Base-by-base conservation (phyloP, 2,888 invertebrate species). In the Habroteleia sp. region DNA sequence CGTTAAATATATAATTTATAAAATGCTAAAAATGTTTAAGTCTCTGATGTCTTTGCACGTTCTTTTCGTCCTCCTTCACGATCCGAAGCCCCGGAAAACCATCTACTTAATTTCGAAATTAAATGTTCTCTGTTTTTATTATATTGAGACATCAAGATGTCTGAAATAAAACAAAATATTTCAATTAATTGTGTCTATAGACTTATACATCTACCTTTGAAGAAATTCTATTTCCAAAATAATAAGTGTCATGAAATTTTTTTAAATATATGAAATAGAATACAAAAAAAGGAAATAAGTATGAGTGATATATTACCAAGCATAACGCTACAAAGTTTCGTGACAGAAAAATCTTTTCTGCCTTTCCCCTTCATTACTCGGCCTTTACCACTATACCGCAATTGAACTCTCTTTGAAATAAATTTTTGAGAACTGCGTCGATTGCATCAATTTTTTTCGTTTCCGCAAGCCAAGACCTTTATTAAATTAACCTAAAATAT, bases 341-440 rank as follows among this genome's bases (percentile, higher is more conserved):
- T 50, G 0, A 7, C 13, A 23, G 35, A 50, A 50, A 50, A 50
- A 31, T 31, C 8, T 50, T 35, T 35, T 23, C 35, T 50, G 2
- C 50, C 50, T n/a, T 35, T 35, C 1, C 50, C 50, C 14, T 50
- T 50, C 2, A 50, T n/a, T 11, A 23, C 13, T 11, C 50, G 4
- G 1, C 50, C 50, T 35, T 11, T 35, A 1, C 35, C 50, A 13
- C 50, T 50, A 6, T 20, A 50, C 8, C 35, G 50, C 3, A 50
- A 13, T 14, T 50, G 50, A 5, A 50, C 7, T 3, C 2, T 0
- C 25, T 50, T 50, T 0, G 23, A 7, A 11, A 50, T 50, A 23
- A 50, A 50, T 17, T 33, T 8, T 27, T 16, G 13, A 16, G 17
- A 20, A 20, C 20, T 2, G 2, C 5, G n/a, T n/a, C n/a, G n/a